phyloP scores from a whole-genome alignment of 2,888 invertebrate species.

The Drosophila helvetica region DNA sequence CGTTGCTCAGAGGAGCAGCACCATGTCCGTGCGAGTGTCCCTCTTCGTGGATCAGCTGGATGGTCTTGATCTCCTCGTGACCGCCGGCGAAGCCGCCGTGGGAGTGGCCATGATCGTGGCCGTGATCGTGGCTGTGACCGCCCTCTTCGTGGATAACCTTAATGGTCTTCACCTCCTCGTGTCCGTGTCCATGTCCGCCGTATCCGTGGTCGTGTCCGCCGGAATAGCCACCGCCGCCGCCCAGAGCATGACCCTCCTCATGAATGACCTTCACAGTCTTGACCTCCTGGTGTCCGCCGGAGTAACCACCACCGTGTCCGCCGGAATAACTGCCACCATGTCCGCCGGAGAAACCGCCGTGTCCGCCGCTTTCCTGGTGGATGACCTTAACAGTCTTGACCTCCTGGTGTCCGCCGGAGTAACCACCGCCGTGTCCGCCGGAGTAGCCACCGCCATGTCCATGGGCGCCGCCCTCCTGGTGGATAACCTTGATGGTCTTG shows the following conservation, averaged over 20 bases:
- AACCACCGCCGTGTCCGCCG: conserved; percentile 32
- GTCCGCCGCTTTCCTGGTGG: conserved; percentile 51
- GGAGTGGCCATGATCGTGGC: neutral
- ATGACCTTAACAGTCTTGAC: conserved; percentile 68
- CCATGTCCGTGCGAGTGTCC: conserved; percentile 17
- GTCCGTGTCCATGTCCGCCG: conserved; percentile 29
- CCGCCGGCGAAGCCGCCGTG: conserved; percentile 43
- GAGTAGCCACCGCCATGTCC: conserved; percentile 44
- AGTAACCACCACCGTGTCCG: conserved; percentile 19
- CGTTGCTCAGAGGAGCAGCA: conserved; percentile 37
- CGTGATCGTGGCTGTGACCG: neutral
- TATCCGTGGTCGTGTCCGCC: conserved; percentile 36
- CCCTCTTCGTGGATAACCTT: conserved; percentile 48
- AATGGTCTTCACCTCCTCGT: conserved; percentile 48
- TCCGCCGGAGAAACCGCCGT: conserved; percentile 43
- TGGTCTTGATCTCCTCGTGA: conserved; percentile 45
- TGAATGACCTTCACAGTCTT: conserved; percentile 74
- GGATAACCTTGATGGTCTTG: conserved; percentile 53
- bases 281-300: conserved; percentile 64
- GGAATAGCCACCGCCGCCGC: conserved; percentile 50
- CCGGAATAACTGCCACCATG: conserved; percentile 43
- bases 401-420: conserved; percentile 55
- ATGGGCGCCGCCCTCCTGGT: conserved; percentile 18
- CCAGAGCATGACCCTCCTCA: conserved; percentile 53
- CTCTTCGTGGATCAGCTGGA: conserved; percentile 45